phyloP scores from a whole-genome alignment of 1,140 invertebrate species.

The Globodera rostochiensis region DNA sequence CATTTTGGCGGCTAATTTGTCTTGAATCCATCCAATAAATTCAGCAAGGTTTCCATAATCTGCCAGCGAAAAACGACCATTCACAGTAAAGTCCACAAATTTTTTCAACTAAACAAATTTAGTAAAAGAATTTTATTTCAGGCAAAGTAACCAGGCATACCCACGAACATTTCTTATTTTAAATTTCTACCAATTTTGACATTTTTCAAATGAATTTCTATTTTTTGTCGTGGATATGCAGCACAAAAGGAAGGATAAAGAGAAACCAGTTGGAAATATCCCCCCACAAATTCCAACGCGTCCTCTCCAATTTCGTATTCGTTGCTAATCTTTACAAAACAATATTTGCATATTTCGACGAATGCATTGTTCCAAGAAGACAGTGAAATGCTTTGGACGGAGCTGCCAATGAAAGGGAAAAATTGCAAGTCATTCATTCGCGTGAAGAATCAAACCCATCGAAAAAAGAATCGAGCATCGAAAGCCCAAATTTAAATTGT shows the following conservation, averaged over 20 bases:
- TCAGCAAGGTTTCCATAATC: background rate
- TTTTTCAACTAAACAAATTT: background rate
- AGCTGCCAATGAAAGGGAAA: conserved; percentile 5
- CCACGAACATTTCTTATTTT: background rate
- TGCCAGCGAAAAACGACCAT: background rate
- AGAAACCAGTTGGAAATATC: background rate
- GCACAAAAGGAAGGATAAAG: background rate
- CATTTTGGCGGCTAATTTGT: background rate
- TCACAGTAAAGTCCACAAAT: background rate
- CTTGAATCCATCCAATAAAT: background rate
- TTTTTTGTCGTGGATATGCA: too few relatives aligned
- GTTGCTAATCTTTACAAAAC: conserved; percentile 2
- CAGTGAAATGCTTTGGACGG: conserved; percentile 8
- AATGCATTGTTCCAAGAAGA: conserved; percentile 13
- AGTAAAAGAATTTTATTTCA: background rate
- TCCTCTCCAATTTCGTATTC: background rate
- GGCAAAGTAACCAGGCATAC: background rate
- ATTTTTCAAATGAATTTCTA: too few relatives aligned
- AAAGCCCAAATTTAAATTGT: background rate
- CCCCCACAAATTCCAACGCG: background rate
- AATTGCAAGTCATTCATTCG: background rate
- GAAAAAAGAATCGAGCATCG: conserved; percentile 33
- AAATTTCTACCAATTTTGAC: background rate
- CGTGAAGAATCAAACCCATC: conserved; percentile 16
- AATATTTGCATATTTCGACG: conserved; percentile 22